Evolutionary conservation across 2,888 invertebrate species (phyloP).

Genomic region (Meliscaeva auricollis): DNA sequence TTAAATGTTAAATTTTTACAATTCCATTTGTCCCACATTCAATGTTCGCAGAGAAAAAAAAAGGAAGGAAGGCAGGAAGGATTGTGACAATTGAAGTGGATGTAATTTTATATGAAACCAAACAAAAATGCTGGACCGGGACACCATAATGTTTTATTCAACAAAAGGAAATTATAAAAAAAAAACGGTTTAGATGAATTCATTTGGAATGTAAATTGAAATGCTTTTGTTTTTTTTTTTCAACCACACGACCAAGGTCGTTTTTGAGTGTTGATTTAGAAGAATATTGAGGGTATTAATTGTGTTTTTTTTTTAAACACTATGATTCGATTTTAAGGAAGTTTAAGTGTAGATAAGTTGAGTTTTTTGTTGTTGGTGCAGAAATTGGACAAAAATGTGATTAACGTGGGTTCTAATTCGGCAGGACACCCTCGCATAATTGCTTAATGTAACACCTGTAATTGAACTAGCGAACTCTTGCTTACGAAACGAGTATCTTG

Average conservation of each 20-base stretch:
- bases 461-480: no score
- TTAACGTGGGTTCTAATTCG: no score
- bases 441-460: no score
- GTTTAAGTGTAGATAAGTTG: no score
- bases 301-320: no score
- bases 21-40: background rate
- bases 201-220: conserved; percentile 22
- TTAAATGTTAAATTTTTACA: conserved; percentile 33
- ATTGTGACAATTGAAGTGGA: conserved; percentile 25
- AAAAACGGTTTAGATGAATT: background rate
- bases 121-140: conserved; percentile 12
- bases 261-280: background rate
- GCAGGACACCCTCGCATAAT: no score
- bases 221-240: background rate
- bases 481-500: no score
- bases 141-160: conserved; percentile 20
- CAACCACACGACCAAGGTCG: background rate
- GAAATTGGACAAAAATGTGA: no score
- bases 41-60: background rate
- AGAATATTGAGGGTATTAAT: no score
- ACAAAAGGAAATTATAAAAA: background rate
- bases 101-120: background rate
- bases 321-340: no score
- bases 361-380: no score
- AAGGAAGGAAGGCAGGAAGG: conserved; percentile 10